Evolutionary conservation across 2,888 invertebrate genomes (phyloP).

Genomic region (Callimorpha dominula): DNA sequence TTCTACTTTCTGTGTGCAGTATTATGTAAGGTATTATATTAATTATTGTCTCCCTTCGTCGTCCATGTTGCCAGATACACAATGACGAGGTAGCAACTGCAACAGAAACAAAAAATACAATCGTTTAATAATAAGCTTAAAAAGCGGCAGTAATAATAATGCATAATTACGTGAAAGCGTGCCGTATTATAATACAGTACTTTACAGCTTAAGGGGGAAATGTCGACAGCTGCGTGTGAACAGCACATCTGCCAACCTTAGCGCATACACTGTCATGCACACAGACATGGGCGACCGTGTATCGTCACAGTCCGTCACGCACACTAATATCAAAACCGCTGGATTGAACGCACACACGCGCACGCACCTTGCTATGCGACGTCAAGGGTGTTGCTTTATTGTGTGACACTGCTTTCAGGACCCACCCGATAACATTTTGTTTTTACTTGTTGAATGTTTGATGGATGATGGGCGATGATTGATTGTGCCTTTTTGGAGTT

Average conservation of each 20-base stretch:
- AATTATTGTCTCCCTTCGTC: constrained; percentile 23
- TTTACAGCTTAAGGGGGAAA: constrained; percentile 64
- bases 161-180: constrained; percentile 84
- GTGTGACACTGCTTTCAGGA: constrained; percentile 67
- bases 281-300: constrained; percentile 50
- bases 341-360: constrained; percentile 44
- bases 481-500: constrained; percentile 72
- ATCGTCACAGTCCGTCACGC: constrained; percentile 43
- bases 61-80: constrained; percentile 27
- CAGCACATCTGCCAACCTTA: constrained; percentile 80
- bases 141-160: constrained; percentile 78
- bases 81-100: constrained; percentile 70
- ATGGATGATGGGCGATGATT: constrained; percentile 83
- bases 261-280: constrained; percentile 57
- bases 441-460: constrained; percentile 86
- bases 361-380: constrained; percentile 59
- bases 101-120: constrained; percentile 72
- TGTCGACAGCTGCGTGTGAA: constrained; percentile 80
- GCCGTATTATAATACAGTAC: constrained; percentile 76
- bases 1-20: not conserved
- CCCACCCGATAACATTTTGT: constrained; percentile 80
- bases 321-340: constrained; percentile 41
- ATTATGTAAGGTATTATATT: constrained; percentile 6
- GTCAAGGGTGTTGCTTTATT: constrained; percentile 75
- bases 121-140: constrained; percentile 71